Evolutionary conservation across 2,797 vertebrate genomes (phyloP), one percentile per base, ranked within the genome.

Genomic region (Pterois miles): DNA sequence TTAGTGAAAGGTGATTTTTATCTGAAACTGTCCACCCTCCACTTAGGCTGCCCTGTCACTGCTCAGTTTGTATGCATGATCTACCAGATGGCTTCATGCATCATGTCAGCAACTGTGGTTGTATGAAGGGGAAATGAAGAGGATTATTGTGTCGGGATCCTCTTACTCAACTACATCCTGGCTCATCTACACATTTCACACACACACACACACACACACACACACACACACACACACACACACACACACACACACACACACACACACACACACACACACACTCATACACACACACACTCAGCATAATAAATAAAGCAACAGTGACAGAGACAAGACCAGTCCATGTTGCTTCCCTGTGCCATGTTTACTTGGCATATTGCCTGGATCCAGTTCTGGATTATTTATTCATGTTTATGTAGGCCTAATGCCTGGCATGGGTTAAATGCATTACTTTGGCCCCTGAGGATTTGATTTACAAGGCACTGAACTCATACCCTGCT

Each of bases 391-490:
- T 46, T 68, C 22, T 80, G 48, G 34, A 81, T 85, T 70, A 83
- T 84, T 75, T 72, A 81, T 90, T 81, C 58, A 82, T 86, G 85
- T 87, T 68, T 70, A 34, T 71, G 50, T 72, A 68, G 72, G 67
- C 70, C 69, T 74, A 52, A 43, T 66, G 62, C 50, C 62, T 62
- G 58, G 56, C 56, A 63, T 53, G 48, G 71, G 22, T 82, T 73
- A 60, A 74, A 71, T 66, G 56, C 63, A 31, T n/a, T 38, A 48
- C 36, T 52, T 9, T 12, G 23, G 2, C 33, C 67, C 34, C n/a
- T 12, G 31, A 65, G 43, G 71, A 72, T 63, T 78, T 14, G 10
- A 68, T 38, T 23, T 29, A 60, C 34, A 56, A 54, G 63, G 14
- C 33, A 66, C 23, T 65, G 43, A 48, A 54, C 16, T 84, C 59